Evolutionary conservation across 2,113 vertebrate species (phyloP), one percentile per base, ranked within the genome.

Genomic region (Cebus imitator): DNA sequence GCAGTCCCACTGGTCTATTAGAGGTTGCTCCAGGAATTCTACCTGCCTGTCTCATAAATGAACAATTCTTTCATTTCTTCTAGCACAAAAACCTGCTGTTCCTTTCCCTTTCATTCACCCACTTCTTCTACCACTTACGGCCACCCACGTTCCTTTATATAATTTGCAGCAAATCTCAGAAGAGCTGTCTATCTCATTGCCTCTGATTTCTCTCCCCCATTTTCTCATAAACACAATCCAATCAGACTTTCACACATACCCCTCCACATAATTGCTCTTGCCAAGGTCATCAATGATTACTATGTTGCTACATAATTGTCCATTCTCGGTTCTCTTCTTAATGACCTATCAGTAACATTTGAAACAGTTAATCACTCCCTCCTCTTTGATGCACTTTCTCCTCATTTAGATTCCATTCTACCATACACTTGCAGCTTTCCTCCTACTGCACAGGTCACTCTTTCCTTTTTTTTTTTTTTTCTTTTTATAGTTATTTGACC

Each of bases 371-470:
- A n/a, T 14, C 25, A 32, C 4, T 32, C 5, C 30, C 13, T 68
- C 10, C 30, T 61, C 57, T 68, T 70, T 27, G 48, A 16, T 27
- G 21, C 5, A n/a, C 13, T 48, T 79, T 79, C 3, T 79, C 3
- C 43, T 75, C 0, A 6, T 35, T 50, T 92, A 50, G 30, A 35
- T 23, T 50, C 16, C 64, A 3, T 58, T 37, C 64, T 55, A 3
- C 25, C 55, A 27, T 17, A 11, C 3, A 32, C 9, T 35, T 16
- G 10, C 25, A 40, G 12, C 27, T 70, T 90, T 76, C 14, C 61
- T 85, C 4, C 40, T 8, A 1, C 21, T 55, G 16, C 1, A 3
- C 32, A 13, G 2, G 27, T 55, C 27, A 18, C 3, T 76, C 0
- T 68, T 76, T 75, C 57, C 10, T 58, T 58, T 57, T 20, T 18